Evolutionary conservation across 2,888 invertebrate species (phyloP).

Genomic region (Zaprionus lineosus): DNA sequence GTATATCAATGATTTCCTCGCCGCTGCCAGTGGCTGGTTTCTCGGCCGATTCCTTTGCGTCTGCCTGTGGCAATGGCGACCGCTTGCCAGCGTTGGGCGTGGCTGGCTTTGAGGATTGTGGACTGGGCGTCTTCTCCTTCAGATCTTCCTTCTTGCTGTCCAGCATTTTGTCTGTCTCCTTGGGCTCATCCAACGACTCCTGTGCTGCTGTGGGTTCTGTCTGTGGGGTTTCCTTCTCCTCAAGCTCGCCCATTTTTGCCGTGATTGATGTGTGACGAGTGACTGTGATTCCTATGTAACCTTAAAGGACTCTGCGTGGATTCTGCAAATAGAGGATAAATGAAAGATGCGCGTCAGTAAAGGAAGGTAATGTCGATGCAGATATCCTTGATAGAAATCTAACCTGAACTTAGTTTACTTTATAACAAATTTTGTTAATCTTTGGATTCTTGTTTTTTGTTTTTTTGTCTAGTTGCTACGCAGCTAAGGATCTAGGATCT

Average conservation of each 20-base stretch:
- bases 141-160: constrained; percentile 73
- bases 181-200: constrained; percentile 80
- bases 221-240: constrained; percentile 82
- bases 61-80: constrained; percentile 33
- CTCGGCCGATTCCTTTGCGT: constrained; percentile 33
- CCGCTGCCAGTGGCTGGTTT: constrained; percentile 52
- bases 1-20: constrained; percentile 82
- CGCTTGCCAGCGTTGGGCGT: constrained; percentile 71
- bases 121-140: constrained; percentile 66
- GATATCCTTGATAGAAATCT: too few relatives aligned
- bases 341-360: not conserved
- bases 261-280: not conserved
- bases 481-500: constrained; percentile 65
- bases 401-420: constrained; percentile 34
- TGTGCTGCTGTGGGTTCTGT: constrained; percentile 74
- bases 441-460: constrained; percentile 26
- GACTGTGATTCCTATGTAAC: constrained; percentile 3
- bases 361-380: not conserved
- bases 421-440: constrained; percentile 42
- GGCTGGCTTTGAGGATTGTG: constrained; percentile 68
- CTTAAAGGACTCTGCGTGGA: constrained; percentile 59
- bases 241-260: constrained; percentile 81
- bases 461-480: constrained; percentile 39
- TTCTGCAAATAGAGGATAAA: constrained; percentile 34
- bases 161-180: constrained; percentile 83